Conservation (phyloP, 2,888 invertebrate genomes). For the Brachycybe producta region DNA sequence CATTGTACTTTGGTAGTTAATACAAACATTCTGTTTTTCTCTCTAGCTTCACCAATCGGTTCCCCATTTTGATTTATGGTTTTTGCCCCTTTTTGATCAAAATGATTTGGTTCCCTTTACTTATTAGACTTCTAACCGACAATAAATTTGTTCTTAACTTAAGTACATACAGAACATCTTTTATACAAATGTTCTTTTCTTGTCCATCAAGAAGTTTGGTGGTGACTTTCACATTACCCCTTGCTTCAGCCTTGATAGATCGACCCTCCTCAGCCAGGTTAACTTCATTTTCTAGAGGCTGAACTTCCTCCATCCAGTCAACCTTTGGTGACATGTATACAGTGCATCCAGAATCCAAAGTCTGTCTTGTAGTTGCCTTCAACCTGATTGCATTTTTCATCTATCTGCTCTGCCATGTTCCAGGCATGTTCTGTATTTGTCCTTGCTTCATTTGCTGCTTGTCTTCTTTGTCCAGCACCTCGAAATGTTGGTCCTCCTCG, state of each 20-base stretch:
- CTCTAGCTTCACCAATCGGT: no score
- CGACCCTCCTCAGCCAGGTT: background rate
- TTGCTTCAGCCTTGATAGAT: background rate
- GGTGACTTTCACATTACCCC: background rate
- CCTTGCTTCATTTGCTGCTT: background rate
- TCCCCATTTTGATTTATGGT: no score
- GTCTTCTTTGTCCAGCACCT: no score
- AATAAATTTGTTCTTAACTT: background rate
- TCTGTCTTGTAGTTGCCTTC: background rate
- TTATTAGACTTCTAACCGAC: no score
- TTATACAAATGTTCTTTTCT: background rate
- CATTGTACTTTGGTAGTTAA: no score
- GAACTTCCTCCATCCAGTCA: background rate
- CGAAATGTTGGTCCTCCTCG: no score
- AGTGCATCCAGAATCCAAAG: no score
- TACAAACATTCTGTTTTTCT: no score
- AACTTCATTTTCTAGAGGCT: background rate
- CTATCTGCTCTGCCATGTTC: background rate
- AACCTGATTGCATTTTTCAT: background rate
- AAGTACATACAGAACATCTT: background rate
- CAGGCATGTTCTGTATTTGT: background rate
- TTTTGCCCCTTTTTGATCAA: no score
- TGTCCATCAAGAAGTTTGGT: background rate
- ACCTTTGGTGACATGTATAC: background rate
- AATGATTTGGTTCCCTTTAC: no score